Evolutionary conservation across 2,888 invertebrate species (phyloP).

Genomic region (Drosophila cyrtoloma): DNA sequence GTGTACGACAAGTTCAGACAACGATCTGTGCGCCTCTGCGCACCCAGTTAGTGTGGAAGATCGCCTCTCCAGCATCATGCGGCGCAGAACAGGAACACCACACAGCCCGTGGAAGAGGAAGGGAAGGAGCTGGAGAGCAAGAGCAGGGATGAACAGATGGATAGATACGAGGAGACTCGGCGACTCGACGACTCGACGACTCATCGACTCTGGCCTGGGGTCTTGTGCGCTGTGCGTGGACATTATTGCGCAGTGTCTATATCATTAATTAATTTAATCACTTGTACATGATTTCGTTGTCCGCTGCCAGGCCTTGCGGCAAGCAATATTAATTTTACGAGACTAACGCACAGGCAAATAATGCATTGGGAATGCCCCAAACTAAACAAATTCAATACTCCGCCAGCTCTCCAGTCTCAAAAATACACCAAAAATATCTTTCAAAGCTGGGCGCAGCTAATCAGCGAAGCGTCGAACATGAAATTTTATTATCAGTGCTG

Average conservation of each 20-base stretch:
- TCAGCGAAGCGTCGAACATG: slow-evolving; percentile 17
- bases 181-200: neutral
- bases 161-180: slow-evolving; percentile 34
- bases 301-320: slow-evolving; percentile 40
- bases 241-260: slow-evolving; percentile 83
- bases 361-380: slow-evolving; percentile 46
- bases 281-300: slow-evolving; percentile 80
- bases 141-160: slow-evolving; percentile 26
- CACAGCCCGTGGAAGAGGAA: slow-evolving; percentile 4
- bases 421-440: slow-evolving; percentile 2
- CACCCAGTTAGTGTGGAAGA: neutral
- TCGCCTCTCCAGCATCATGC: slow-evolving; percentile 54
- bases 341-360: neutral
- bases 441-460: slow-evolving; percentile 6
- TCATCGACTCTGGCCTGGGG: neutral
- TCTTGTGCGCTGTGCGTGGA: slow-evolving; percentile 64
- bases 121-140: neutral
- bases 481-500: slow-evolving; percentile 42
- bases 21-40: slow-evolving; percentile 76
- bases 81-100: slow-evolving; percentile 46
- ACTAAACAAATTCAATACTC: slow-evolving; percentile 27
- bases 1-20: slow-evolving; percentile 82
- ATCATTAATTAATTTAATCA: slow-evolving; percentile 84
- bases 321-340: slow-evolving; percentile 65
- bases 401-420: neutral